Evolutionary conservation across 2,797 vertebrate genomes (phyloP).

Genomic region (Halcyon smyrnensis): DNA sequence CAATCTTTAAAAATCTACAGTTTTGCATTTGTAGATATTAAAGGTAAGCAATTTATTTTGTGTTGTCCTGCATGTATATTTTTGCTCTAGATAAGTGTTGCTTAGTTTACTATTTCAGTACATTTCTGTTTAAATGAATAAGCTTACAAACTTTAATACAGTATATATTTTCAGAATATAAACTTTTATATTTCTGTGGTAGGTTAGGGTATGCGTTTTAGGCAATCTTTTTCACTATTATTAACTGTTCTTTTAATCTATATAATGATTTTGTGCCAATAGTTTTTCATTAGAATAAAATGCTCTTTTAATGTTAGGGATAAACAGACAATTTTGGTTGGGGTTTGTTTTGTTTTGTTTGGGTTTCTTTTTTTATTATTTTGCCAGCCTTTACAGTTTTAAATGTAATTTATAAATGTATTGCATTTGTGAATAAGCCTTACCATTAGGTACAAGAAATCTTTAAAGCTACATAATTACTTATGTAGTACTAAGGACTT

Average conservation of each 20-base stretch:
- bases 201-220: slow-evolving; percentile 88
- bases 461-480: slow-evolving; percentile 69
- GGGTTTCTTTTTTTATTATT: slow-evolving; percentile 6
- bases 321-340: slow-evolving; percentile 70
- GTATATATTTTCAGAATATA: slow-evolving; percentile 90
- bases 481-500: slow-evolving; percentile 68
- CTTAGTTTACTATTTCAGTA: slow-evolving; percentile 81
- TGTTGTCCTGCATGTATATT: slow-evolving; percentile 90
- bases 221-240: slow-evolving; percentile 88
- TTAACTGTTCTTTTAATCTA: slow-evolving; percentile 88
- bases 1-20: slow-evolving; percentile 82
- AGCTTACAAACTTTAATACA: slow-evolving; percentile 85
- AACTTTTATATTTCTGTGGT: slow-evolving; percentile 92
- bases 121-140: slow-evolving; percentile 80
- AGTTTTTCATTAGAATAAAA: slow-evolving; percentile 73
- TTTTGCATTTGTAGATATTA: slow-evolving; percentile 87
- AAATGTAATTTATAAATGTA: slow-evolving; percentile 79
- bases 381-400: slow-evolving; percentile 69
- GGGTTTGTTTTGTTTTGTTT: slow-evolving; percentile 47
- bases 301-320: slow-evolving; percentile 71
- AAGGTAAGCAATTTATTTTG: slow-evolving; percentile 80
- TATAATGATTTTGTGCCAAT: slow-evolving; percentile 84
- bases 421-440: slow-evolving; percentile 84
- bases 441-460: slow-evolving; percentile 81
- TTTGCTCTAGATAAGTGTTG: slow-evolving; percentile 89